Percentiles rank a stretch among this genome's conserved stretches.
These are phyloP conservation scores for Panthera tigris DNA, from an alignment of 2,113 vertebrate species.

Conservation along the genomic window DNA sequence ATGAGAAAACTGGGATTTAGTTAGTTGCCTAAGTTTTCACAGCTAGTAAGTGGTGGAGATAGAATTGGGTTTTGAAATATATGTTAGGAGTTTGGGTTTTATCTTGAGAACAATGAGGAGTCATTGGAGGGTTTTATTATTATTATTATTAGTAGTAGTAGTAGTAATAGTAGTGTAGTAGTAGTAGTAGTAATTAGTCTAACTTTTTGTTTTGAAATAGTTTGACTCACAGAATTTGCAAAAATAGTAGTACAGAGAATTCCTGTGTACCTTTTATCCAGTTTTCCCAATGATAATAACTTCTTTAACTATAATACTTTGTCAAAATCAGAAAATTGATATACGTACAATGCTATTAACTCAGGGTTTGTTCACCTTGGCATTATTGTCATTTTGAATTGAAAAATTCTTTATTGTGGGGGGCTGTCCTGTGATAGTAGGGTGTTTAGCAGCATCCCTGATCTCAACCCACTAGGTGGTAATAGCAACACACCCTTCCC, in stretches of 20 bases:
- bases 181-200: background rate
- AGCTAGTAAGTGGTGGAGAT: background rate
- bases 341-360: background rate
- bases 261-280: background rate
- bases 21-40: background rate
- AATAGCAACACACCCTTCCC: too few relatives aligned
- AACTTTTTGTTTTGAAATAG: background rate
- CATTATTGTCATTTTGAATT: background rate
- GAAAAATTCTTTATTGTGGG: background rate
- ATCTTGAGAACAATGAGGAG: background rate
- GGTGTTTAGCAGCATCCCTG: background rate
- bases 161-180: background rate
- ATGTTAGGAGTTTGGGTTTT: background rate
- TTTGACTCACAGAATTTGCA: background rate
- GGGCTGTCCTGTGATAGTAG: background rate
- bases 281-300: background rate
- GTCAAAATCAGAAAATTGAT: background rate
- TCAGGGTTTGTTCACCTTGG: background rate
- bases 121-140: background rate
- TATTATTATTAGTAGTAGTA: background rate
- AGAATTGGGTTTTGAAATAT: background rate
- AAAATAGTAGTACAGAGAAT: background rate
- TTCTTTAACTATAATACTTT: background rate
- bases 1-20: background rate
- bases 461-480: background rate